phyloP scores from a whole-genome alignment of 2,113 vertebrate species.

The Crypturellus undulatus region DNA sequence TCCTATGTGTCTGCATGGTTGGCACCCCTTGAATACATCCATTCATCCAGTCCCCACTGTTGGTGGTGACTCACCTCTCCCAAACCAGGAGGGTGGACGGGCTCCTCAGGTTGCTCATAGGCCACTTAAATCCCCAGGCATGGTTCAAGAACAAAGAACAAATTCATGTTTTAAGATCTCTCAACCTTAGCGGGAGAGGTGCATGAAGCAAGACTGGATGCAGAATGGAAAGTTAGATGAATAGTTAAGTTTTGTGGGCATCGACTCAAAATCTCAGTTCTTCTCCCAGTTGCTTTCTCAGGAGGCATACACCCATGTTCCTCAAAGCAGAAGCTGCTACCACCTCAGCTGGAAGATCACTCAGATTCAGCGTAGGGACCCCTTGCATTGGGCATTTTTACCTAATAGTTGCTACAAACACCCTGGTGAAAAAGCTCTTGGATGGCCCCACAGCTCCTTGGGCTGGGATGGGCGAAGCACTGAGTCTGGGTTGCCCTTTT shows the following conservation, averaged over 20 bases:
- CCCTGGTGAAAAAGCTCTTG: neutral
- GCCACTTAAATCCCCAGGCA: neutral
- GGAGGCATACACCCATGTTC: neutral
- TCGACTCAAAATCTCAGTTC: neutral
- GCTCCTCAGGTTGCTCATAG: neutral
- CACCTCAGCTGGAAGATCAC: neutral
- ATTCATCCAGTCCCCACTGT: neutral
- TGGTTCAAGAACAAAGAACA: neutral
- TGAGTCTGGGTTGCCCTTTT: neutral
- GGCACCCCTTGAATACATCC: neutral
- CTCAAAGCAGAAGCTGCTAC: neutral
- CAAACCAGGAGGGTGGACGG: neutral
- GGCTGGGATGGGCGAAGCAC: neutral
- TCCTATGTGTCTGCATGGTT: neutral
- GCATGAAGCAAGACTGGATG: rapidly evolving
- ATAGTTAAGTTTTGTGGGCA: neutral
- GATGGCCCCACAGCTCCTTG: neutral
- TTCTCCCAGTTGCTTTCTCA: neutral
- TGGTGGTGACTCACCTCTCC: neutral
- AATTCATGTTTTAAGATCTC: neutral
- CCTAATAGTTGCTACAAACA: neutral
- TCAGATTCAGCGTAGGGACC: neutral
- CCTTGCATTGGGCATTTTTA: neutral
- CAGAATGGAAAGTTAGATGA: neutral
- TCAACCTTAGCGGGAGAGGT: neutral